Evolutionary conservation across 2,797 vertebrate genomes (phyloP).

Genomic region (Kryptolebias ocellatus): DNA sequence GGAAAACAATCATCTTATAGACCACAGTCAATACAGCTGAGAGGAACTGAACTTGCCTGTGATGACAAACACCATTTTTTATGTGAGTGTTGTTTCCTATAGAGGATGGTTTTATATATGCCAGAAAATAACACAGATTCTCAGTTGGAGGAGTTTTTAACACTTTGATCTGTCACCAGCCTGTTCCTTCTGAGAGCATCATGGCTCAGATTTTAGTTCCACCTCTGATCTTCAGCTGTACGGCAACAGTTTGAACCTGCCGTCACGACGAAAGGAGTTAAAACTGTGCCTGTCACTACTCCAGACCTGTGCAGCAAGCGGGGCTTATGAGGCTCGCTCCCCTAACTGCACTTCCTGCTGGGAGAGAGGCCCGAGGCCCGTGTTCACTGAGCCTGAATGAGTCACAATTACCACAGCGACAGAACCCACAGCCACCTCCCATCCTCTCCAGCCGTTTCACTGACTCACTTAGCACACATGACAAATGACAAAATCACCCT

Average conservation of each 20-base stretch:
- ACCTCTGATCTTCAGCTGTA: constrained; percentile 38
- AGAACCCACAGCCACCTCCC: constrained; percentile 63
- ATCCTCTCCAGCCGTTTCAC: constrained; percentile 64
- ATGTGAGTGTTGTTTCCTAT: too few relatives aligned
- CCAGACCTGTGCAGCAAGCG: constrained; percentile 71
- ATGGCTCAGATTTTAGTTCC: constrained; percentile 41
- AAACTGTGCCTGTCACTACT: constrained; percentile 74
- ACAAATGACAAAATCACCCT: constrained; percentile 69
- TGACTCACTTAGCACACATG: constrained; percentile 75
- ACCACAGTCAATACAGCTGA: too few relatives aligned
- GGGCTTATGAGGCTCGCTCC: constrained; percentile 46
- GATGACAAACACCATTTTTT: too few relatives aligned
- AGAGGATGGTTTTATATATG: background rate
- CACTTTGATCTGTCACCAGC: constrained; percentile 17
- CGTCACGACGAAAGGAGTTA: constrained; percentile 51
- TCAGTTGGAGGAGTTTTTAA: constrained; percentile 10
- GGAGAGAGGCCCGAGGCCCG: constrained; percentile 68
- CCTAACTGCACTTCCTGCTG: constrained; percentile 50
- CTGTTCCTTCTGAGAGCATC: constrained; percentile 14
- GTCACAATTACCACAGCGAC: constrained; percentile 78
- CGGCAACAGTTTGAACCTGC: constrained; percentile 31
- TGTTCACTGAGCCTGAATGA: constrained; percentile 77
- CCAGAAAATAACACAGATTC: constrained; percentile 1
- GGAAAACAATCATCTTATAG: too few relatives aligned
- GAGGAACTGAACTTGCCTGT: too few relatives aligned